Percentiles rank a stretch among this genome's conserved stretches.
Conservation (phyloP, 1,140 invertebrate genomes). For the Heliconius hewitsoni region DNA sequence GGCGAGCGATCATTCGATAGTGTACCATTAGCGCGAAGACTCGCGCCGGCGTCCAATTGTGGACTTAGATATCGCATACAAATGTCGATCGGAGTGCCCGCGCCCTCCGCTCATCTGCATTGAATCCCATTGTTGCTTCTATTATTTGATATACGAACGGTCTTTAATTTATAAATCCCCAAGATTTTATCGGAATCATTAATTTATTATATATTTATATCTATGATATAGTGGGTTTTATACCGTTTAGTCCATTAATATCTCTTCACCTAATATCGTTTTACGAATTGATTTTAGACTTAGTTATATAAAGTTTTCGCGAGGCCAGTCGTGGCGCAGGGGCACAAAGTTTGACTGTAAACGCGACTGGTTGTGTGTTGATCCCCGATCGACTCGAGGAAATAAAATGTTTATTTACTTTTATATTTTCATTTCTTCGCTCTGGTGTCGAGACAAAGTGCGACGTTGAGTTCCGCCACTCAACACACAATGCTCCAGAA, state of each 20-base stretch:
- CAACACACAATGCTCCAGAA: too few relatives aligned
- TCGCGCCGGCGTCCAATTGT: constrained; percentile 80
- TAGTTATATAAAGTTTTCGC: too few relatives aligned
- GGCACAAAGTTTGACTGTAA: too few relatives aligned
- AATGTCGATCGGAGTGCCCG: constrained; percentile 74
- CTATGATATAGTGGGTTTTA: neutral
- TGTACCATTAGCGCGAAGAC: constrained; percentile 79
- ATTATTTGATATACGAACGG: constrained; percentile 73
- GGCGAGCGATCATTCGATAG: constrained; percentile 72
- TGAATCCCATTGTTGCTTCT: constrained; percentile 79
- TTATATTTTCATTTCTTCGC: too few relatives aligned
- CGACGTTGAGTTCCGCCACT: too few relatives aligned
- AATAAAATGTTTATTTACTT: too few relatives aligned
- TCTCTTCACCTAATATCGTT: neutral
- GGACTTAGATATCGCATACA: constrained; percentile 80
- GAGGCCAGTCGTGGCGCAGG: too few relatives aligned
- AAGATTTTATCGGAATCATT: constrained; percentile 48
- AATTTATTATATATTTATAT: neutral
- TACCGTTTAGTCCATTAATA: neutral
- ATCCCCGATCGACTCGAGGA: too few relatives aligned
- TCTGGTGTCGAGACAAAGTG: too few relatives aligned
- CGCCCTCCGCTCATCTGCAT: constrained; percentile 74
- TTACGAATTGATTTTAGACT: neutral
- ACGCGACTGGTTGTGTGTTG: too few relatives aligned
- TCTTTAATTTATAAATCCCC: constrained; percentile 74